Evolutionary conservation across 2,888 invertebrate genomes (phyloP).

Genomic region (Sturmia bella): DNA sequence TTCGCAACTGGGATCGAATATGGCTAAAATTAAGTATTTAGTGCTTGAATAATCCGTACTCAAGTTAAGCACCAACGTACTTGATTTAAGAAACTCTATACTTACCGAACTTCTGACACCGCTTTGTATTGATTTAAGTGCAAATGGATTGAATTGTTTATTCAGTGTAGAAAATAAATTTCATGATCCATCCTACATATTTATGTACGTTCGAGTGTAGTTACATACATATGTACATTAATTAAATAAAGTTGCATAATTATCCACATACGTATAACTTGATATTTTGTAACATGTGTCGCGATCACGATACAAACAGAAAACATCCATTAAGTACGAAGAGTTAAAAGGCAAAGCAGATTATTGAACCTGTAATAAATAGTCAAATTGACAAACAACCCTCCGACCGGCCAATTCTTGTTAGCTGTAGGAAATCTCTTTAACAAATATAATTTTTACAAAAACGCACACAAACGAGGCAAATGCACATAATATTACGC

Average conservation of each 20-base stretch:
- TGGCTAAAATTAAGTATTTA: too few species aligned
- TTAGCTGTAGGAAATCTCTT: slow-evolving; percentile 63
- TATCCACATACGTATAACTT: slow-evolving; percentile 25
- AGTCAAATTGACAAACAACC: slow-evolving; percentile 44
- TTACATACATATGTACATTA: neutral
- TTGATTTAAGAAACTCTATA: too few species aligned
- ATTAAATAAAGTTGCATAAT: slow-evolving; percentile 9
- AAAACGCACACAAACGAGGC: slow-evolving; percentile 51
- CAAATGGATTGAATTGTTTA: too few species aligned
- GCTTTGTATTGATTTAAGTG: too few species aligned
- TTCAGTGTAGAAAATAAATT: slow-evolving; percentile 9
- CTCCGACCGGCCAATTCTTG: slow-evolving; percentile 21
- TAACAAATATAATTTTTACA: slow-evolving; percentile 45
- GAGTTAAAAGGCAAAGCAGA: slow-evolving; percentile 57
- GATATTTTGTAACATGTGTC: slow-evolving; percentile 67
- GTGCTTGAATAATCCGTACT: too few species aligned
- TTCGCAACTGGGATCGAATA: too few species aligned
- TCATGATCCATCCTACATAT: too few species aligned
- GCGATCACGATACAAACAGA: slow-evolving; percentile 42
- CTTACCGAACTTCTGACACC: too few species aligned
- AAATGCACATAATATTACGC: slow-evolving; percentile 77
- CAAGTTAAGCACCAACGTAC: too few species aligned
- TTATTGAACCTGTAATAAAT: slow-evolving; percentile 67
- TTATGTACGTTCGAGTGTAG: too few species aligned
- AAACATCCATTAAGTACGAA: slow-evolving; percentile 28